Evolutionary conservation across 2,113 vertebrate species (phyloP), one percentile per base, ranked within the genome.

Genomic region (Haemorhous mexicanus): DNA sequence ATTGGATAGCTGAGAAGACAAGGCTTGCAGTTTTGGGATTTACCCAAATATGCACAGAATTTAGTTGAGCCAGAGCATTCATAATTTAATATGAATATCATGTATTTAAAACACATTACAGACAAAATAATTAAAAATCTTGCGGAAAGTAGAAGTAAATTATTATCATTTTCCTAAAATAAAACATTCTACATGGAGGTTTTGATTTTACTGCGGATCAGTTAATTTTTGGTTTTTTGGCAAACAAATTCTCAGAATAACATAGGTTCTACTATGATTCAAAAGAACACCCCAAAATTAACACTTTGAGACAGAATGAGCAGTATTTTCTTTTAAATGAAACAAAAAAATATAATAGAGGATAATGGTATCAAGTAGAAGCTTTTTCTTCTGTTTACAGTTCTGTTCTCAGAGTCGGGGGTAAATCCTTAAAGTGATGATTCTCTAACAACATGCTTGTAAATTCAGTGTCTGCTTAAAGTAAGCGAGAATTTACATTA

Each of bases 1-100:
- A 98, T 50, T 95, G 81, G 96, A 96, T 92, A 96, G 96, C 96
- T 97, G 95, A 95, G 97, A 95, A 96, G 97, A 97, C 96, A 96
- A 97, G 94, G 89, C 93, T 92, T 91, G 95, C 82, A 96, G 90
- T 93, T 93, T 92, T 92, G 89, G 87, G 93, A 97, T 95, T 95
- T 97, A 58, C 61, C 86, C 80, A 68, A 61, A 86, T 72, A 93
- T 61, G 81, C 87, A 93, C 69, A 87, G 87, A 95, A 95, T 92
- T 96, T 85, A 93, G 91, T 82, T 94, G 67, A 94, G 83, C 43
- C 87, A 81, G 26, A 95, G 89, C 35, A 78, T 92, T 96, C 70
- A 78, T 72, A 93, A 95, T 90, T 89, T 62, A 88, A 67, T 32
- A 84, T 16, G 19, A 91, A 89, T 64, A 72, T 11, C 30, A 35